Percentiles rank a stretch among this genome's conserved stretches.
Evolutionary conservation across 2,113 vertebrate genomes (phyloP).

Genomic region (Rattus rattus): DNA sequence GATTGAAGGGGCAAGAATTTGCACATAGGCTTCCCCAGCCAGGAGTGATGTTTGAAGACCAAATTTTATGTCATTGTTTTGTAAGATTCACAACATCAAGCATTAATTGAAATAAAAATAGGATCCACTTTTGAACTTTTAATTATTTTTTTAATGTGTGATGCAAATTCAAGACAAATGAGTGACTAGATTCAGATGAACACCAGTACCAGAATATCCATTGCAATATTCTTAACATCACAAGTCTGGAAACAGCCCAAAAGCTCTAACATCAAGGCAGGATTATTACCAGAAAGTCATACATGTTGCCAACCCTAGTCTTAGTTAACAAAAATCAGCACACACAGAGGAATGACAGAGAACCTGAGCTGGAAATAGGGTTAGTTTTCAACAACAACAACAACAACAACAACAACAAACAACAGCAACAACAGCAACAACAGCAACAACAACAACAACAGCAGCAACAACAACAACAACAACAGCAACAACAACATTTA

Average conservation of each 20-base stretch:
- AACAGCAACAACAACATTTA: background rate
- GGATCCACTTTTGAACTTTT: background rate
- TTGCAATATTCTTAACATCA: background rate
- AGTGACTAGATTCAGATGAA: background rate
- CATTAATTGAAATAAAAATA: background rate
- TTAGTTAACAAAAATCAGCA: background rate
- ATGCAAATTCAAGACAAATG: background rate
- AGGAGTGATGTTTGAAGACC: background rate
- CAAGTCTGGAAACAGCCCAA: background rate
- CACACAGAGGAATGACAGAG: background rate
- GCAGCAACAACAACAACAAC: too few relatives aligned
- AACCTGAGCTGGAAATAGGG: background rate
- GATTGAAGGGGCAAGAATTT: background rate
- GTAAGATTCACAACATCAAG: background rate
- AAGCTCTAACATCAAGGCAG: background rate
- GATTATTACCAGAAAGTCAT: background rate
- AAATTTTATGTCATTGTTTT: background rate
- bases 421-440: too few relatives aligned
- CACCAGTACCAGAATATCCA: background rate
- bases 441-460: too few relatives aligned
- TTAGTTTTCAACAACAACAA: background rate
- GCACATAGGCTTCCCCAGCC: background rate
- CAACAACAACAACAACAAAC: rapidly evolving
- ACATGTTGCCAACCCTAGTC: background rate
- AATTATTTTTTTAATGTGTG: background rate